Base-by-base conservation (phyloP, 2,113 vertebrate species). In the Chaetodon auriga region DNA sequence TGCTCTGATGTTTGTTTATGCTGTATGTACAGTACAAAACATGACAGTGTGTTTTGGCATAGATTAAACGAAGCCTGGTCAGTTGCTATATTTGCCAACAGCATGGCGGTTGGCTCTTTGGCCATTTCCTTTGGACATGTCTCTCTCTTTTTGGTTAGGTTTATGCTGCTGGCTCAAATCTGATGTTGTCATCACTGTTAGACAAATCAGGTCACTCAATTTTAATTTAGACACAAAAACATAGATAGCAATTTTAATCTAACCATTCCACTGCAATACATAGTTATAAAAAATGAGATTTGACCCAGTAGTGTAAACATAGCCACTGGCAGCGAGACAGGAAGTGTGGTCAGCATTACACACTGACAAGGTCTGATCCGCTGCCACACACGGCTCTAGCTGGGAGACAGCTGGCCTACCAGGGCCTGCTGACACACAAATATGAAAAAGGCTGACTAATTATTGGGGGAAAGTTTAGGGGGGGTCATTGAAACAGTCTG, bases 361-460 rank as follows among this genome's bases (percentile, higher is more conserved):
- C 85, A 90, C 86, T 90, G 81, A 87, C 89, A 84, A 63, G 82
- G 86, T 89, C 88, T 94, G 92, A 95, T 92, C 92, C 51, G 83
- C 91, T 92, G 92, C 91, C 93, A 94, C 92, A 90, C 80, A 83
- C 92, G 89, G 84, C 87, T 94, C 94, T 92, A 90, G 92, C 94
- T 95, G 94, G 87, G 95, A 89, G 91, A 90, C 92, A 91, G 94
- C 88, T 89, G 92, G 81, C 89, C 92, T 83, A 88, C 82, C 87
- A 90, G 81, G 66, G 87, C 91, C 87, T 87, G 93, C 90, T 93
- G 91, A 94, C 92, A 95, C 88, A 92, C 82, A 91, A 82, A 93
- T 92, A 89, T 94, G 90, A 91, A 95, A 94, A 91, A 90, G 77
- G 86, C 87, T 89, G 90, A 94, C 94, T 95, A 95, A 96, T 95